Evolutionary conservation across 2,888 invertebrate species (phyloP).

Genomic region (Tiliacea citrago): DNA sequence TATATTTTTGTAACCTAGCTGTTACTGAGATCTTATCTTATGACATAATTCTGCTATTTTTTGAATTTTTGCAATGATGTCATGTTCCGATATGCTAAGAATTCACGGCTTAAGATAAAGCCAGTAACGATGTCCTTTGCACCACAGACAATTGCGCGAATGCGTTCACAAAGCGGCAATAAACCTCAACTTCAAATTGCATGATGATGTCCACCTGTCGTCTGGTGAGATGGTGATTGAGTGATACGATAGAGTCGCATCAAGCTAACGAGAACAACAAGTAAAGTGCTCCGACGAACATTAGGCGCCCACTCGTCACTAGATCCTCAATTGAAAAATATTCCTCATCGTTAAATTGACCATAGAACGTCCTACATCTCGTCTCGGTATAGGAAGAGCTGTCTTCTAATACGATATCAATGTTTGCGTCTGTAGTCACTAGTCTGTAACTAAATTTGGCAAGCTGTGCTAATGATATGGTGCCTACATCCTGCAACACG

Average conservation of each 20-base stretch:
- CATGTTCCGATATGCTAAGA: constrained; percentile 38
- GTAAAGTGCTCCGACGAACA: constrained; percentile 76
- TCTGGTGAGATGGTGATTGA: constrained; percentile 67
- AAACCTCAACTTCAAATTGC: constrained; percentile 63
- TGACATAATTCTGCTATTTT: constrained; percentile 18
- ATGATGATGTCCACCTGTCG: constrained; percentile 69
- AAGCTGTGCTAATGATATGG: constrained; percentile 37
- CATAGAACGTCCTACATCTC: constrained; percentile 79
- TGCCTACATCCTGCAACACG: constrained; percentile 26
- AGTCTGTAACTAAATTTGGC: constrained; percentile 55
- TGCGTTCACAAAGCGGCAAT: constrained; percentile 42
- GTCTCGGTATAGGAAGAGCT: constrained; percentile 59
- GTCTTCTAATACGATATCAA: constrained; percentile 47
- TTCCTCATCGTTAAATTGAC: constrained; percentile 81
- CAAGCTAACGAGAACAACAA: constrained; percentile 78
- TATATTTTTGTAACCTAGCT: not conserved
- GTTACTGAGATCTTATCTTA: constrained; percentile 14
- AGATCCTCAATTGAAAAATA: constrained; percentile 85
- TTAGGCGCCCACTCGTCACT: constrained; percentile 81
- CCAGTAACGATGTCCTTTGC: constrained; percentile 22
- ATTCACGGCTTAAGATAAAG: constrained; percentile 50
- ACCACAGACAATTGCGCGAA: constrained; percentile 33
- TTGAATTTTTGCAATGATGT: constrained; percentile 42
- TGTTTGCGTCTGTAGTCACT: constrained; percentile 29
- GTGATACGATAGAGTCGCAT: constrained; percentile 80